A percentile compares a stretch with the other conserved stretches of the same genome.
Evolutionary conservation across 2,113 vertebrate genomes (phyloP).

Genomic region (Hyaena hyaena): DNA sequence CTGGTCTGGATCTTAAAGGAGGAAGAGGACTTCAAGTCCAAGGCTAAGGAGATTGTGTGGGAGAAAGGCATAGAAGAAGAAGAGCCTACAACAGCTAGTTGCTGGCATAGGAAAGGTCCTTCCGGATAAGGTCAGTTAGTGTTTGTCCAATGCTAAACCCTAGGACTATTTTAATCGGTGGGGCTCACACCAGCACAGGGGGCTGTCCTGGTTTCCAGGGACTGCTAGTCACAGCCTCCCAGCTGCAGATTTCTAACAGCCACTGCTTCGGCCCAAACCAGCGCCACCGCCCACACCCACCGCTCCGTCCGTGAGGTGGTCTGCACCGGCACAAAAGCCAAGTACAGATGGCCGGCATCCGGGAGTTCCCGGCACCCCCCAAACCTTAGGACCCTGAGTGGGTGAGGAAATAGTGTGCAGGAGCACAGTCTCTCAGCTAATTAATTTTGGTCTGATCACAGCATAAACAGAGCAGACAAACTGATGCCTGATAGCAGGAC

Average conservation of each 20-base stretch:
- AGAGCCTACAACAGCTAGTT: background rate
- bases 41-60: background rate
- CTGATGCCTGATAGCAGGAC: slow-evolving; percentile 88
- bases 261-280: background rate
- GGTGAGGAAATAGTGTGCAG: background rate
- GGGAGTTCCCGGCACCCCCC: accelerated
- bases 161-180: background rate
- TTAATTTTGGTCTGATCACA: background rate
- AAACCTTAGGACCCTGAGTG: background rate
- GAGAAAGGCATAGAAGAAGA: background rate
- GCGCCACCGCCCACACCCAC: background rate
- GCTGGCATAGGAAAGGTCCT: background rate
- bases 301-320: accelerated
- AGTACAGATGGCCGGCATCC: background rate
- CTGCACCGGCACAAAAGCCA: background rate
- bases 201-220: background rate
- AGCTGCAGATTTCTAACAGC: background rate
- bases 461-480: slow-evolving; percentile 94
- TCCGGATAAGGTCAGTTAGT: background rate
- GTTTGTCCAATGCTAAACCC: slow-evolving; percentile 16
- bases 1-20: background rate
- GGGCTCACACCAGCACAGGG: background rate
- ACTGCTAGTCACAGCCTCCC: background rate
- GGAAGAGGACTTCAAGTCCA: background rate
- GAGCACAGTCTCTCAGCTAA: background rate